phyloP scores from a whole-genome alignment of 2,888 invertebrate genomes.

The Dicycla oo region DNA sequence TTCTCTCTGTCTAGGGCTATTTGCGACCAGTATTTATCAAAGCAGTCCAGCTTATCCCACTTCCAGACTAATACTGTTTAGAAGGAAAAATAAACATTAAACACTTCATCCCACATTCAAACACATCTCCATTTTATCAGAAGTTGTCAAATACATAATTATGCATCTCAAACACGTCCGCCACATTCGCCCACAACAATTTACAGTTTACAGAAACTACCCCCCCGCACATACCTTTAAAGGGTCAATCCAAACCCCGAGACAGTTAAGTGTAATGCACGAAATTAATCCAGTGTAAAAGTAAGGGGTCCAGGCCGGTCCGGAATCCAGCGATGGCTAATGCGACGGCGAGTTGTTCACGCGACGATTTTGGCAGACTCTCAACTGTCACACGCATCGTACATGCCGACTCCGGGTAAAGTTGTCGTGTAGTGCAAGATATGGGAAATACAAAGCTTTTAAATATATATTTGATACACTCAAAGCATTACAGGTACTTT shows the following conservation, averaged over 20 bases:
- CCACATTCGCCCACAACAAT: neutral
- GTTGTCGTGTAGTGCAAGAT: conserved; percentile 56
- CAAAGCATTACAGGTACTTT: too few relatives aligned
- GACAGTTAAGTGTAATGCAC: conserved; percentile 39
- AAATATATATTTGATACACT: neutral
- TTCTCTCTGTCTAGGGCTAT: neutral
- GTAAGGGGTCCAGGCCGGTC: conserved; percentile 52
- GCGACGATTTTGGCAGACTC: conserved; percentile 86
- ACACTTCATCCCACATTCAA: neutral
- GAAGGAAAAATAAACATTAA: neutral
- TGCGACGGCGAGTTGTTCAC: conserved; percentile 78
- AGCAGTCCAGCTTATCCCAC: neutral
- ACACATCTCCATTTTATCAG: neutral
- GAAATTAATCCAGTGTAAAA: conserved; percentile 56
- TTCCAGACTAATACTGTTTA: too few relatives aligned
- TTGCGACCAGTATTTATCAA: neutral
- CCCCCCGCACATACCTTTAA: conserved; percentile 16
- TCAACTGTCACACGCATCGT: conserved; percentile 88
- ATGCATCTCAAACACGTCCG: neutral
- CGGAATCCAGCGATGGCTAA: conserved; percentile 78
- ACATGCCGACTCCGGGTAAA: conserved; percentile 65
- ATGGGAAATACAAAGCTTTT: conserved; percentile 30
- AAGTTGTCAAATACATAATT: neutral
- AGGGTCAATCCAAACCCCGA: conserved; percentile 26
- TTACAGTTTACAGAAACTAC: conserved; percentile 23